Evolutionary conservation across 2,113 vertebrate species (phyloP).

Genomic region (Microcebus griseorufus): DNA sequence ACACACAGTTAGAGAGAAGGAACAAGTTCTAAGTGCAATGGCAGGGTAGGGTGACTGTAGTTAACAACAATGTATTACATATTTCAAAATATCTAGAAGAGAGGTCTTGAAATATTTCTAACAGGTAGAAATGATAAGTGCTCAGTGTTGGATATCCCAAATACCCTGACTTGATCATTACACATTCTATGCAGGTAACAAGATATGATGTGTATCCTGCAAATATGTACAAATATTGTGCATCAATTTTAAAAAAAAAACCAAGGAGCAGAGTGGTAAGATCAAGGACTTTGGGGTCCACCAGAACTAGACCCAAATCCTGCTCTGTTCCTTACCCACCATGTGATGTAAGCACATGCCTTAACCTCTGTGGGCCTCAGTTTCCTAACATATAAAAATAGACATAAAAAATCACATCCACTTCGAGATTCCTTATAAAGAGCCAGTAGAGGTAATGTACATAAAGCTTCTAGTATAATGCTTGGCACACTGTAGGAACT

Average conservation of each 20-base stretch:
- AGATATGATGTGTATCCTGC: not conserved
- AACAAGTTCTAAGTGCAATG: not conserved
- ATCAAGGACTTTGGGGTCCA: not conserved
- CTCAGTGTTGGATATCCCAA: not conserved
- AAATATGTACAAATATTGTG: not conserved
- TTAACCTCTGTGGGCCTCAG: not conserved
- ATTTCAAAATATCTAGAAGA: not conserved
- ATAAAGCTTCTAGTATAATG: not conserved
- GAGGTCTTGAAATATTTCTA: not conserved
- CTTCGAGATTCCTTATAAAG: not conserved
- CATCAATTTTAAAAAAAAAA: not conserved
- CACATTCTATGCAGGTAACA: not conserved
- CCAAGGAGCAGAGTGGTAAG: not conserved
- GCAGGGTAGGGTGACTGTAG: not conserved
- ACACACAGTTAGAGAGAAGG: not conserved
- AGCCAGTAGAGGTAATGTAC: not conserved
- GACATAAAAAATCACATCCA: not conserved
- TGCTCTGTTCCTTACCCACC: not conserved
- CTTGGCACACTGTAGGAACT: not conserved
- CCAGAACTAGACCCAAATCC: not conserved
- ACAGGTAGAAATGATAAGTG: not conserved
- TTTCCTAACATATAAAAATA: not conserved
- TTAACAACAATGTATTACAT: not conserved
- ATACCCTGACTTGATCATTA: not conserved
- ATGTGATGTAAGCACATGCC: not conserved